Evolutionary conservation across 2,888 invertebrate genomes (phyloP), one percentile per base, ranked within the genome.

Genomic region (Aspidiotus rigidus): DNA sequence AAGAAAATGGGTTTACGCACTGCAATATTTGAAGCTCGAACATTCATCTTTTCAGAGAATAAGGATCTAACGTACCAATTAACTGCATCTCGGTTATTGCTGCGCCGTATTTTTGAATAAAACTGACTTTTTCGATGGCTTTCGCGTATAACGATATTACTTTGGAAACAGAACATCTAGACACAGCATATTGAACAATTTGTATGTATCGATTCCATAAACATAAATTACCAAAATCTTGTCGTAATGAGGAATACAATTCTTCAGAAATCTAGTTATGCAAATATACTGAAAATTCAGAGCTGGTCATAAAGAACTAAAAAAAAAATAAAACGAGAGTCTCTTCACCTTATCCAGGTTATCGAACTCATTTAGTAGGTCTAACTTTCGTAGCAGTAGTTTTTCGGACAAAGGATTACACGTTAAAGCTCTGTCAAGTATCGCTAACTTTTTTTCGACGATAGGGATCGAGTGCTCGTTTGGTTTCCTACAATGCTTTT

Each of bases 371-470:
- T 80, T 77, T 74, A 81, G 79, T 28, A 82, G 77, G 63, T 77
- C 75, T 64, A 83, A 77, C 72, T 81, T 79, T 72, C 80, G 78
- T 55, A 81, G 76, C 55, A 85, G 77, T 28, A 87, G 77, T 64
- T 76, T 74, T 57, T 81, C 80, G 69, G 82, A 82, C 69, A 80
- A 78, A 5, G 80, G 78, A 78, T 86, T 86, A 57, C 80, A 78
- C 41, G 79, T 77, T 7, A 87, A 75, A 0, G 85, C 86, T 75
- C 82, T 83, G 69, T 86, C 84, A 8, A 86, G 76, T 59, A 85
- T 84, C 11, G 83, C 80, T 61, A 86, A 74, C 76, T 87, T 85
- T 67, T 83, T 81, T 75, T 85, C 82, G 56, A 77, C 74, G 8
- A 75, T 75, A 1, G 75, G 79, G 70, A 77, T 74, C 60, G 76